Base-by-base conservation (phyloP, 2,888 invertebrate species). In the Argyresthia goedartella region DNA sequence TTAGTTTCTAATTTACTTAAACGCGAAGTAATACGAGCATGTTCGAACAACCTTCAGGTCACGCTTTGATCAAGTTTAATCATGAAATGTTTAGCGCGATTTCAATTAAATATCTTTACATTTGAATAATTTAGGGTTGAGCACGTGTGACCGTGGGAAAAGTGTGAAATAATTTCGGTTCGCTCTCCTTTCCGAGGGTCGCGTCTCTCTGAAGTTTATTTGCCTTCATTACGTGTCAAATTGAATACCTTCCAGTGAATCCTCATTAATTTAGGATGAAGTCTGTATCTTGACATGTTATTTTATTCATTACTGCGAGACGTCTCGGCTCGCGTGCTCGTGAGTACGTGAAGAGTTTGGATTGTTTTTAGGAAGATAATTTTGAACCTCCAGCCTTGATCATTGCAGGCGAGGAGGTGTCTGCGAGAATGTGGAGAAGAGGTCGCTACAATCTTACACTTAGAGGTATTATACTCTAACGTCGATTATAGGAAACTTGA, bases 241-340 rank as follows among this genome's bases (percentile, higher is more conserved):
- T 25, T 25, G n/a, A 77, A 82, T 80, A 84, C 75, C 74, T 74
- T 68, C 67, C 70, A 63, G 70, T 71, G 79, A 73, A 75, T 78
- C 75, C 79, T 82, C 81, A 81, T 84, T 86, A 85, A 84, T 84
- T 82, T 81, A 79, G 78, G 78, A 84, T 76, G 84, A 73, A 78
- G 76, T 77, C 81, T 81, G 25, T 25, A 25, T 25, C 25, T 25
- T 76, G 78, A 25, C 25, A 79, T 81, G 81, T 82, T 84, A 85
- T 86, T 86, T 84, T 81, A 85, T 82, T 85, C 81, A 84, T 81
- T 81, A 81, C 73, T 25, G 6, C 25, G 6, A n/a, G n/a, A 25
- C 25, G 25, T 25, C 25, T 25, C 25, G 25, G 25, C 25, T 25
- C 25, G 25, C 25, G 25, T 25, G 25, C 25, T 25, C 6, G 65